phyloP scores from a whole-genome alignment of 1,140 invertebrate species.

The Triops longicaudatus region DNA sequence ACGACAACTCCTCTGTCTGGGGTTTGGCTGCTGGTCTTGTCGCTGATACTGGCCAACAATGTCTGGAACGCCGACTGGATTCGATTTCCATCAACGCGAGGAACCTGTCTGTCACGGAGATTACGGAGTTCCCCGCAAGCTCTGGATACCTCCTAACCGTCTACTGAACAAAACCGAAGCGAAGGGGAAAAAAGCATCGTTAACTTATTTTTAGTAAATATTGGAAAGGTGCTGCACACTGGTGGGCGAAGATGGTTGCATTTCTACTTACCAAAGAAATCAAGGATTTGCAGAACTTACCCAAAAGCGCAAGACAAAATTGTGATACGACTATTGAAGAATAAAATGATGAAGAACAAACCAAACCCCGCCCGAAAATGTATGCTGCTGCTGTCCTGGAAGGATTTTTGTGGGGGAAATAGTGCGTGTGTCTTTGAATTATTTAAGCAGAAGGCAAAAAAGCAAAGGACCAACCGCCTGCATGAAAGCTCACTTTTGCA shows the following conservation, averaged over 20 bases:
- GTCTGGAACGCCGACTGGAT: background rate
- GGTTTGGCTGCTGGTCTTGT: background rate
- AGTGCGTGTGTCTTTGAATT: background rate
- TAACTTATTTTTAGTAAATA: background rate
- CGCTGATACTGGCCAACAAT: background rate
- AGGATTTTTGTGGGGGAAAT: background rate
- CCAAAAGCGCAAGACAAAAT: background rate
- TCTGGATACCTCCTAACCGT: background rate
- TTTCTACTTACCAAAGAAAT: no score
- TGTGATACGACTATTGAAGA: conserved; percentile 2
- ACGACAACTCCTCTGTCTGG: background rate
- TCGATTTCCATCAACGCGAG: background rate
- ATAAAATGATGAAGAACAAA: background rate
- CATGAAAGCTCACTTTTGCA: conserved; percentile 8
- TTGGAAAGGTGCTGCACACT: no score
- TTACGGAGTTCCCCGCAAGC: background rate
- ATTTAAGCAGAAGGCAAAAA: background rate
- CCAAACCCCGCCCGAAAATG: no score
- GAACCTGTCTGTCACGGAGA: conserved; percentile 4
- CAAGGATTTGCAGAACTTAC: background rate
- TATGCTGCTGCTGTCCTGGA: background rate
- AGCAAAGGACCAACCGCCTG: background rate
- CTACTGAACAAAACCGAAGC: background rate
- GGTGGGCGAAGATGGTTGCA: no score
- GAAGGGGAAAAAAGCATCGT: background rate